phyloP scores from a whole-genome alignment of 2,113 vertebrate species.

The Sturnus vulgaris region DNA sequence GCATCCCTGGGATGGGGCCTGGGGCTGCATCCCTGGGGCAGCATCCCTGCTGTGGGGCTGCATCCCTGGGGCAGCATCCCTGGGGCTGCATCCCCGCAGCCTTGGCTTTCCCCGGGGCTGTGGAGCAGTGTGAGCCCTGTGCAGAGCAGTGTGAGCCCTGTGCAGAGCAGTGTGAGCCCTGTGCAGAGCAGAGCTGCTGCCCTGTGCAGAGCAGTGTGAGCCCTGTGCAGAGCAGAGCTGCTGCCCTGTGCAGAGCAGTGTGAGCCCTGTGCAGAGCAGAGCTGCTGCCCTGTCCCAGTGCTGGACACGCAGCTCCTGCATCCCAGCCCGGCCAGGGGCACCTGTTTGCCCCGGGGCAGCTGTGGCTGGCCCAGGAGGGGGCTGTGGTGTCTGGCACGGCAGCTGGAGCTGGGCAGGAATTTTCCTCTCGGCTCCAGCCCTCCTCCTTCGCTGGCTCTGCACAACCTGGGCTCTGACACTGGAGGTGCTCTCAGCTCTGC shows the following conservation, averaged over 20 bases:
- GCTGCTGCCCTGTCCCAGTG: not conserved
- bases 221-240: not conserved
- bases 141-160: no score
- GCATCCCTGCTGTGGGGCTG: not conserved
- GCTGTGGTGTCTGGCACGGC: fast-evolving
- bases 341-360: not conserved
- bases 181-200: not conserved
- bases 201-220: no score
- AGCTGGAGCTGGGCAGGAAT: not conserved
- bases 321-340: not conserved
- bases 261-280: not conserved
- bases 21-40: not conserved
- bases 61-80: not conserved
- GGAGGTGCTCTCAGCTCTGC: not conserved
- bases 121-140: not conserved
- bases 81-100: not conserved
- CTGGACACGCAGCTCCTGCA: not conserved
- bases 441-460: not conserved
- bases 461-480: not conserved
- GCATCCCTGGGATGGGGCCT: not conserved
- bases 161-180: no score
- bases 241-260: not conserved
- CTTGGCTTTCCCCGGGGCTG: not conserved
- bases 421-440: not conserved
- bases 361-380: not conserved